These are phyloP conservation scores for Metalampra italica DNA, from an alignment of 2,888 invertebrate genomes.

Conservation along the genomic window DNA sequence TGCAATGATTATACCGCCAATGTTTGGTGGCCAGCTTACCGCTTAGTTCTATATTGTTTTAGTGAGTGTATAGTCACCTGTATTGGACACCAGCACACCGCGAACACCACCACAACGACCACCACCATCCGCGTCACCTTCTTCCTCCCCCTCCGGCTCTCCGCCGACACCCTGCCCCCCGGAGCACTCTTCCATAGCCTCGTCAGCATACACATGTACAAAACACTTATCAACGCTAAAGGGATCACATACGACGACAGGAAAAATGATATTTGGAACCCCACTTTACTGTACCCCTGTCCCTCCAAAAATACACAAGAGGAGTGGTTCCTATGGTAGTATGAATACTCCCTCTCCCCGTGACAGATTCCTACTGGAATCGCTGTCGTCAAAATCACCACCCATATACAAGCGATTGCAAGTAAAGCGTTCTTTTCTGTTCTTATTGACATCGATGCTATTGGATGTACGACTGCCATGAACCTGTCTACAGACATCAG, in stretches of 20 bases:
- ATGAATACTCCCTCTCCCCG: conserved; percentile 84
- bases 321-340: conserved; percentile 80
- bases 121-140: conserved; percentile 95
- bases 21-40: no score
- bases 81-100: conserved; percentile 96
- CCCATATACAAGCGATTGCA: conserved; percentile 89
- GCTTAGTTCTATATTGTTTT: no score
- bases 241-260: conserved; percentile 93
- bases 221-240: conserved; percentile 88
- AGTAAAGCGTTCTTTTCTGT: conserved; percentile 89
- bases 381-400: conserved; percentile 87
- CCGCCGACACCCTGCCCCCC: conserved; percentile 88
- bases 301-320: conserved; percentile 84
- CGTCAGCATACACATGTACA: conserved; percentile 94
- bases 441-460: conserved; percentile 90
- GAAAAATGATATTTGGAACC: conserved; percentile 90
- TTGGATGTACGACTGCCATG: conserved; percentile 95
- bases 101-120: conserved; percentile 94
- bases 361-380: conserved; percentile 88
- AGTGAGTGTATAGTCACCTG: conserved; percentile 80
- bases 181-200: conserved; percentile 91
- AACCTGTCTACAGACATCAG: conserved; percentile 96
- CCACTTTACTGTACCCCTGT: conserved; percentile 79
- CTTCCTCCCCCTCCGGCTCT: conserved; percentile 89
- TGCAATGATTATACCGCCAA: no score